These are phyloP conservation scores for Psix sp. DNA, from an alignment of 1,140 invertebrate species.

Conservation along the genomic window DNA sequence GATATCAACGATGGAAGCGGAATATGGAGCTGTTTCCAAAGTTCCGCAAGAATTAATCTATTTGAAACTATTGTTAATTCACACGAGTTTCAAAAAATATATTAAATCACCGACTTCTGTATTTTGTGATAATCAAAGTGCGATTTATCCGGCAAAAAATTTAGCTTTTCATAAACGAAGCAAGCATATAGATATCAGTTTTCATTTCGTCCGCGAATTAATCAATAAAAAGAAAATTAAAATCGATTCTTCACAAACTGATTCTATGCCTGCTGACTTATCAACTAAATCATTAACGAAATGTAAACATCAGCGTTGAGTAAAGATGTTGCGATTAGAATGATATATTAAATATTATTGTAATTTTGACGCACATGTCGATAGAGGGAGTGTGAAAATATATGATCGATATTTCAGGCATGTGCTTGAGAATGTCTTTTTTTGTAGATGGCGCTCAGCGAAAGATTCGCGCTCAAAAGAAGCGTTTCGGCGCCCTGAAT, in stretches of 20 bases:
- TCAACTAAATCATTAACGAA: slow-evolving; percentile 18
- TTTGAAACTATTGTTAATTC: neutral
- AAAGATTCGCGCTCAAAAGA: no score
- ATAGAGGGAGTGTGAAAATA: slow-evolving; percentile 27
- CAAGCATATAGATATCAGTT: slow-evolving; percentile 33
- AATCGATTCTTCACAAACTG: slow-evolving; percentile 22
- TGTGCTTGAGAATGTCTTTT: no score
- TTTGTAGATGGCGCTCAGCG: no score
- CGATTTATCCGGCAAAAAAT: slow-evolving; percentile 35
- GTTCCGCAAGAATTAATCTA: slow-evolving; percentile 45
- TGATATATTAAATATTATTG: neutral
- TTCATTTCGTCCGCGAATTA: slow-evolving; percentile 22
- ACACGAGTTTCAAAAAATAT: slow-evolving; percentile 8
- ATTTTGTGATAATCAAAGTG: slow-evolving; percentile 44
- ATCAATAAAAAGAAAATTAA: slow-evolving; percentile 8
- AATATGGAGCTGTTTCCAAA: slow-evolving; percentile 65
- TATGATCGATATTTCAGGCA: no score
- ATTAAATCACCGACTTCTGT: neutral
- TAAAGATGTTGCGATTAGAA: slow-evolving; percentile 8
- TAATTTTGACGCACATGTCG: slow-evolving; percentile 7
- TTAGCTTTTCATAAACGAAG: slow-evolving; percentile 29
- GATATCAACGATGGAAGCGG: slow-evolving; percentile 56
- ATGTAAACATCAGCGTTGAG: slow-evolving; percentile 17
- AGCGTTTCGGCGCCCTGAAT: no score
- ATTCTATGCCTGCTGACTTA: slow-evolving; percentile 14